Base-by-base conservation (phyloP, 2,888 invertebrate genomes). In the Bhutanitis thaidina region DNA sequence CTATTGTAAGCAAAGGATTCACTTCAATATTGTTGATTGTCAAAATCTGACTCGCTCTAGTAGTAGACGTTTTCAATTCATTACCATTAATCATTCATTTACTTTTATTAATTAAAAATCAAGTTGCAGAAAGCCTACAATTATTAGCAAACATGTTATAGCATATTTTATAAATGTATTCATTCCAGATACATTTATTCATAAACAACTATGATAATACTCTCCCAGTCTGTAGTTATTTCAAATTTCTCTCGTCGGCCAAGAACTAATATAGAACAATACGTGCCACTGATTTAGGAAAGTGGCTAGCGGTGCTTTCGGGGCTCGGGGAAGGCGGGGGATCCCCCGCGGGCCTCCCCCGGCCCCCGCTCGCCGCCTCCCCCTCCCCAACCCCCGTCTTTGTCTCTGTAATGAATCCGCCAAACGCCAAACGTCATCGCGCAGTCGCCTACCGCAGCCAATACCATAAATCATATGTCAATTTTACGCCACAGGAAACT, bases 331-430 rank as follows among this genome's bases (percentile, higher is more conserved):
- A n/a, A n/a, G n/a, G 54, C 56, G 55, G 56, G 65, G 60, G 55
- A 57, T 65, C 66, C 70, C 72, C 67, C 69, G 60, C 63, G 67
- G 53, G 66, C 60, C 62, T 62, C 49, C 37, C 49, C 57, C 38
- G 45, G 34, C 7, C 49, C 44, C 64, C 64, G 56, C 65, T 43
- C 58, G 50, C 46, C 53, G 40, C 56, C 59, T 57, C 54, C 59
- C 49, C 65, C 68, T 45, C 53, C 39, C 56, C 59, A 58, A 54
- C 59, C 49, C 65, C 68, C 71, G 67, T 64, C 74, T 87, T 86
- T 88, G 87, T 87, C 83, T 87, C 83, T 76, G 85, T 84, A 86
- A 89, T 88, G 86, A 88, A 88, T 85, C 88, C 85, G 75, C 77
- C 84, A 86, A 85, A 87, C 83, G 79, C 74, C 78, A 82, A 79